A percentile compares a stretch with the other conserved stretches of the same genome.
These are phyloP conservation scores for Dromas ardeola DNA, from an alignment of 2,113 vertebrate genomes.

Conservation along the genomic window DNA sequence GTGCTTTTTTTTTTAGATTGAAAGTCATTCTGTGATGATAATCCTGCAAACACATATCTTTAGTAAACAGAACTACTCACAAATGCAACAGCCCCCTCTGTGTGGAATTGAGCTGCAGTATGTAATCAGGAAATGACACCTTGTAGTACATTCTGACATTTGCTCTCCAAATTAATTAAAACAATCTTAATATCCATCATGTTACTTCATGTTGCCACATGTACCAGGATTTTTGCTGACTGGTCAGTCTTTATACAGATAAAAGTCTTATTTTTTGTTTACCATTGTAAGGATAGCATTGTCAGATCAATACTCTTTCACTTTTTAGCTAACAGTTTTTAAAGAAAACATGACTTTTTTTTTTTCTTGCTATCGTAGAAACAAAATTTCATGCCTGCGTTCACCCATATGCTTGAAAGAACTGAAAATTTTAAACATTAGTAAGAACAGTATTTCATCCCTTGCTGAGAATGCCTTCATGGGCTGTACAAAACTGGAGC, in stretches of 20 bases:
- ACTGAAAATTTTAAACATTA: slow-evolving; percentile 88
- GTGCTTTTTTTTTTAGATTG: not conserved
- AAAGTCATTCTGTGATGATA: not conserved
- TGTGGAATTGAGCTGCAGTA: not conserved
- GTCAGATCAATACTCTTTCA: not conserved
- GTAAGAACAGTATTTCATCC: slow-evolving; percentile 83
- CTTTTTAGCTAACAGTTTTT: not conserved
- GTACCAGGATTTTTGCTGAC: not conserved
- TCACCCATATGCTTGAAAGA: slow-evolving; percentile 79
- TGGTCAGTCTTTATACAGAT: not conserved
- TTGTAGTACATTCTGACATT: not conserved
- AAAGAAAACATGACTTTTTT: not conserved
- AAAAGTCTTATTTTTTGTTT: not conserved
- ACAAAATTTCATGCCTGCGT: slow-evolving; percentile 81
- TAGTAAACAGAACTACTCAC: not conserved
- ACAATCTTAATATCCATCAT: not conserved
- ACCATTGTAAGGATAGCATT: not conserved
- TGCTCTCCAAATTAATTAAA: not conserved
- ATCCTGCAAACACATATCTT: not conserved
- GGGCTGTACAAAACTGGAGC: slow-evolving; percentile 87
- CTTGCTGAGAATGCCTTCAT: slow-evolving; percentile 79
- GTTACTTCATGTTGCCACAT: not conserved
- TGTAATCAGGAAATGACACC: not conserved
- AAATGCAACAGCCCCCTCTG: not conserved
- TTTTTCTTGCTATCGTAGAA: slow-evolving; percentile 73